Evolutionary conservation across 2,797 vertebrate genomes (phyloP).

Genomic region (Tokudaia tokunoshimensis): DNA sequence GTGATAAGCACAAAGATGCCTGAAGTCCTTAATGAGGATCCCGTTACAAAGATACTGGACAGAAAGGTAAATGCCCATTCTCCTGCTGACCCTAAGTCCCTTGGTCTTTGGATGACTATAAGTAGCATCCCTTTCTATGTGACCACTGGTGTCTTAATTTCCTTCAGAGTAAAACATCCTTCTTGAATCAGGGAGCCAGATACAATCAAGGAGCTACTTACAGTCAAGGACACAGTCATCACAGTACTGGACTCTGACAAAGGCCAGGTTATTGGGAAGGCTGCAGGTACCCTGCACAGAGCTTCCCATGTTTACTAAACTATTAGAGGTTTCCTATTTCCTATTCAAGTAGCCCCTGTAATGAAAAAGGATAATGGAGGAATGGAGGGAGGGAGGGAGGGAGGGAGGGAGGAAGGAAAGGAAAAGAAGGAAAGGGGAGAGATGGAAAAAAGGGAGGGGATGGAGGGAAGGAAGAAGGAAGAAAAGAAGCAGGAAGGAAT

Average conservation of each 20-base stretch:
- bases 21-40: not conserved
- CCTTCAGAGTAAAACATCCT: not conserved
- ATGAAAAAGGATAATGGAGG: not conserved
- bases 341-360: not conserved
- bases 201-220: not conserved
- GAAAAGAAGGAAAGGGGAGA: no score
- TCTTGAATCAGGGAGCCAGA: not conserved
- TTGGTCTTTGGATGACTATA: not conserved
- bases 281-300: not conserved
- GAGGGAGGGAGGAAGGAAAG: rapidly evolving
- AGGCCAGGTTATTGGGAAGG: not conserved
- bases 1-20: not conserved
- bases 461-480: not conserved
- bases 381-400: not conserved
- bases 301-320: not conserved
- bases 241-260: not conserved
- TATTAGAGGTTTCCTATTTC: not conserved
- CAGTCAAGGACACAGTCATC: not conserved
- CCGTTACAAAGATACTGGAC: not conserved
- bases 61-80: not conserved
- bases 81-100: not conserved
- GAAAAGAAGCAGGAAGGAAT: not conserved
- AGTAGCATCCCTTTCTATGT: not conserved
- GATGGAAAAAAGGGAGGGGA: not conserved
- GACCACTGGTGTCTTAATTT: not conserved